Conservation (phyloP, 2,113 vertebrate genomes). For the Melozone crissalis region DNA sequence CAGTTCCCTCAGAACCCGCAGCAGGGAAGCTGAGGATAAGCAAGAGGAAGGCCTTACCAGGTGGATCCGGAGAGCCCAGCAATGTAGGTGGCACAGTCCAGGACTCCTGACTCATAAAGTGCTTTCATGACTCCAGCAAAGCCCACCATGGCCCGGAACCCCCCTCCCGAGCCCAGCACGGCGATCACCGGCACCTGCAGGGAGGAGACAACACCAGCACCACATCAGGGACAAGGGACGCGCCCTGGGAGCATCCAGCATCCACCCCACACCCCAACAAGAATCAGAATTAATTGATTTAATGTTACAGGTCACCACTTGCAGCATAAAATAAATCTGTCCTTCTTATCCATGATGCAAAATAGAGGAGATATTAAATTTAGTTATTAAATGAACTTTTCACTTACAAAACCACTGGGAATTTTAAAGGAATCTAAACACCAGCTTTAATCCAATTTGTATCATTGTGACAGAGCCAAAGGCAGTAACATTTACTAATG, state of each 20-base stretch:
- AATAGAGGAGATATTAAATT: neutral
- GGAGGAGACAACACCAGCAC: neutral
- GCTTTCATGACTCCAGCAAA: slow-evolving; percentile 98
- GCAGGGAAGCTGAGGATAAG: neutral
- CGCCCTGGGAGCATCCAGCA: neutral
- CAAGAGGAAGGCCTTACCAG: slow-evolving; percentile 78
- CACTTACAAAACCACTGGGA: neutral
- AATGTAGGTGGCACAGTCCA: slow-evolving; percentile 92
- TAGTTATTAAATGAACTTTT: neutral
- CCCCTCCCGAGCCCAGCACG: slow-evolving; percentile 91
- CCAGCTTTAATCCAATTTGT: neutral
- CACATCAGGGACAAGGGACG: neutral
- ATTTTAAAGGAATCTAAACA: neutral
- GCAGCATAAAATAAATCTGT: neutral
- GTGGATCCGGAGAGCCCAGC: slow-evolving; percentile 97
- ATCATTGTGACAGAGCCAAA: neutral
- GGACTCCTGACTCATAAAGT: slow-evolving; percentile 88
- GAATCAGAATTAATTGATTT: neutral
- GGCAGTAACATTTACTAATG: neutral
- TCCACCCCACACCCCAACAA: neutral
- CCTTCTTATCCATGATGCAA: neutral
- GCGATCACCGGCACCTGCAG: slow-evolving; percentile 93
- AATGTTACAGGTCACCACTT: neutral
- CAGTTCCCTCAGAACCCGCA: neutral
- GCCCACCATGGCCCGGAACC: slow-evolving; percentile 95